These are phyloP conservation scores for Notechis scutatus DNA, from an alignment of 2,113 vertebrate species.

Conservation along the genomic window DNA sequence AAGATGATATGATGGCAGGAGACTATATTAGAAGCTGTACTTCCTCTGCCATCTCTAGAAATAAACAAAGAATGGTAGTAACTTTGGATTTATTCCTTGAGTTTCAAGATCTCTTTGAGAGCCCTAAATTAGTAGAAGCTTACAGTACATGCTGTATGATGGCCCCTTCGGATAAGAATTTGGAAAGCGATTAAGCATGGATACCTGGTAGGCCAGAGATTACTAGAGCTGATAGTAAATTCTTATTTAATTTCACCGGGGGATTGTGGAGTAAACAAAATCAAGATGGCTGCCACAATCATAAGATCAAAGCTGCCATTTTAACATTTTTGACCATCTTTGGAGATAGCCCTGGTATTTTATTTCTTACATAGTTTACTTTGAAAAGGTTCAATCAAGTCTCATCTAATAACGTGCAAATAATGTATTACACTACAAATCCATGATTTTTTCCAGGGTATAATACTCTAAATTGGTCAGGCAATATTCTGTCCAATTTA, in stretches of 20 bases:
- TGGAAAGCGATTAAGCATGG: constrained; percentile 32
- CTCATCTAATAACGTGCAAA: background rate
- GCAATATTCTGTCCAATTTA: background rate
- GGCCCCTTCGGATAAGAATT: constrained; percentile 10
- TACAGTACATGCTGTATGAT: background rate
- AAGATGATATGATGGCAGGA: background rate
- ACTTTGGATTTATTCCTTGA: background rate
- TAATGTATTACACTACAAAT: background rate
- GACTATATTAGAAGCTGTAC: background rate
- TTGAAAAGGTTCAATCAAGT: background rate
- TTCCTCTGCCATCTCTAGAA: background rate
- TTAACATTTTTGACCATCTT: background rate
- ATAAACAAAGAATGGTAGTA: background rate
- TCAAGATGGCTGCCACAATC: background rate
- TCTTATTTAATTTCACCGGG: background rate
- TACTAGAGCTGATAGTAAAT: constrained; percentile 6
- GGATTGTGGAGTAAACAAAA: background rate
- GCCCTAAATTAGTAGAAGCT: background rate
- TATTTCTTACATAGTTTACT: background rate
- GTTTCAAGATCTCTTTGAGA: background rate
- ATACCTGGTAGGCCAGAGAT: background rate
- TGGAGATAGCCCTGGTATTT: background rate
- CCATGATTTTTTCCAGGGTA: background rate
- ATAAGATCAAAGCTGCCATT: background rate
- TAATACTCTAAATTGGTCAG: background rate